A percentile compares a stretch with the other conserved stretches of the same genome.
Evolutionary conservation across 2,113 vertebrate genomes (phyloP).

Genomic region (Cinclus cinclus): DNA sequence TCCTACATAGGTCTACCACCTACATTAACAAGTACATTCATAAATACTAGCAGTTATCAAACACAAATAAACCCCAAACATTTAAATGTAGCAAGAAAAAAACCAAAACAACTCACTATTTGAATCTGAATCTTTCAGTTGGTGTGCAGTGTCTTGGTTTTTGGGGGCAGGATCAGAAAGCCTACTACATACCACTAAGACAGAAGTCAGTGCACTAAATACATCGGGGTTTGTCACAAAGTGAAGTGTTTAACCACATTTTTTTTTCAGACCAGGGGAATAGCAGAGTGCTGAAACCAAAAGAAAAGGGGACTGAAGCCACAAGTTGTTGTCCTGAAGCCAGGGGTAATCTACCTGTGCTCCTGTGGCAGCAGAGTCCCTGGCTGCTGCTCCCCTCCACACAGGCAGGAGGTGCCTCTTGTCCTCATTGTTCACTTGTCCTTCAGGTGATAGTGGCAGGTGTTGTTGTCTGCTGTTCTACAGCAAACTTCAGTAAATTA

Average conservation of each 20-base stretch:
- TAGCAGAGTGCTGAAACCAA: background rate
- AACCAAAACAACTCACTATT: background rate
- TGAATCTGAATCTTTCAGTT: background rate
- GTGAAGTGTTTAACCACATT: background rate
- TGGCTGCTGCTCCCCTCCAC: background rate
- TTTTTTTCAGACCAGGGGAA: background rate
- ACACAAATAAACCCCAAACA: background rate
- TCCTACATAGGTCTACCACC: background rate
- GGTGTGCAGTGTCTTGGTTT: background rate
- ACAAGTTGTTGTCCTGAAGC: background rate
- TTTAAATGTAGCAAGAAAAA: background rate
- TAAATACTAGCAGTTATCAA: background rate
- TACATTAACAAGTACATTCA: background rate
- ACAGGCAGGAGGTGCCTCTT: background rate
- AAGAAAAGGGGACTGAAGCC: background rate
- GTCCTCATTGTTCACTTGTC: background rate
- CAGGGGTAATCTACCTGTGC: background rate
- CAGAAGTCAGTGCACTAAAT: background rate
- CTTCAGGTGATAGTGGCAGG: background rate
- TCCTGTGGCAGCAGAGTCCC: background rate
- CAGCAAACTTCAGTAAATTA: slow-evolving; percentile 33
- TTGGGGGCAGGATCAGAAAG: background rate
- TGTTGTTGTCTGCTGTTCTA: background rate
- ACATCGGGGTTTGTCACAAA: accelerated
- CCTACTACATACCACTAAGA: background rate